Conservation (phyloP, 2,797 vertebrate species). For the Eidolon dupreanum region DNA sequence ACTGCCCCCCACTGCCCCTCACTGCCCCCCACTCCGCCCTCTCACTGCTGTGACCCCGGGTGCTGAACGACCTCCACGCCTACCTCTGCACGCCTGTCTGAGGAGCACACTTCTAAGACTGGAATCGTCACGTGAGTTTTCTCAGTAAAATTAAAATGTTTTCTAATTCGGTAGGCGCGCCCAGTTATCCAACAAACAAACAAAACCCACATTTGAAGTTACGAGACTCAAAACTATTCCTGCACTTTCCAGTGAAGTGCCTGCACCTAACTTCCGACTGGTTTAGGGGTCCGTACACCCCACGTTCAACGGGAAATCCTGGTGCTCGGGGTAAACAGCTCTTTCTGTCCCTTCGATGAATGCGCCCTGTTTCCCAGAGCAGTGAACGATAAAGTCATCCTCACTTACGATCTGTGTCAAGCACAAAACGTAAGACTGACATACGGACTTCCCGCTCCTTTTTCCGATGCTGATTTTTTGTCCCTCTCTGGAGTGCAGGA, state of each 20-base stretch:
- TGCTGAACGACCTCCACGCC: too few relatives aligned
- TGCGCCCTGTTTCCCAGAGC: background rate
- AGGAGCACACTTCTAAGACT: background rate
- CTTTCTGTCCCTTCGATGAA: background rate
- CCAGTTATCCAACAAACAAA: background rate
- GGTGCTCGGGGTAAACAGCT: background rate
- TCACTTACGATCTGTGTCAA: background rate
- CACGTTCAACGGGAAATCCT: too few relatives aligned
- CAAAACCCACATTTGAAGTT: background rate
- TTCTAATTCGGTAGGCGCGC: background rate
- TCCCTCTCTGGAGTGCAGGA: background rate
- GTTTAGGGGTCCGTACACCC: background rate
- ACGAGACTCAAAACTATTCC: background rate
- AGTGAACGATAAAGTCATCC: background rate
- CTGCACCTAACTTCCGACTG: background rate
- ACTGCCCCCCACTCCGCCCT: too few relatives aligned
- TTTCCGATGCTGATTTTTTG: background rate
- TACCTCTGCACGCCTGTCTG: too few relatives aligned
- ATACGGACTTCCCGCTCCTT: fast-evolving
- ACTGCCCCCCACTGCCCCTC: too few relatives aligned
- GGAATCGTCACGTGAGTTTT: background rate
- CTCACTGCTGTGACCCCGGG: too few relatives aligned
- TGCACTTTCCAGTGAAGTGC: background rate
- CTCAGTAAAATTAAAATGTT: background rate
- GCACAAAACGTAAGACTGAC: background rate